Conservation (phyloP, 1,140 invertebrate species). For the Orchestia grillus region DNA sequence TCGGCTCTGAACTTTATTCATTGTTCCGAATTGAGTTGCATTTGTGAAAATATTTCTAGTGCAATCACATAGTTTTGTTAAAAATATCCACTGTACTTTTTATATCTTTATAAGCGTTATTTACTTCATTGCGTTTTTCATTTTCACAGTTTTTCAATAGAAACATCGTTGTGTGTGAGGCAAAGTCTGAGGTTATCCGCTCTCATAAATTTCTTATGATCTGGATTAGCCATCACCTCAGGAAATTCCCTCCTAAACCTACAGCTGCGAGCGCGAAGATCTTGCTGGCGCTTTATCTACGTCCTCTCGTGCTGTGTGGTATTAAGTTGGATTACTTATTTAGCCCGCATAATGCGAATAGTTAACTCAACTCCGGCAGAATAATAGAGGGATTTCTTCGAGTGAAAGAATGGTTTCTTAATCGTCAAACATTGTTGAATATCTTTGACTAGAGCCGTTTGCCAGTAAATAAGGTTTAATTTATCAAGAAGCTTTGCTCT, state of each 20-base stretch:
- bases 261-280: conserved; percentile 22
- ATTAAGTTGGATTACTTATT: conserved; percentile 54
- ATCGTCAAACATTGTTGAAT: conserved; percentile 32
- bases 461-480: background rate
- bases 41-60: background rate
- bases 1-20: no score
- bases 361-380: conserved; percentile 43
- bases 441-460: background rate
- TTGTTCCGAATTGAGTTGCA: background rate
- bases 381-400: conserved; percentile 48
- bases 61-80: background rate
- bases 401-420: conserved; percentile 29
- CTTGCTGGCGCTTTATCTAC: conserved; percentile 45
- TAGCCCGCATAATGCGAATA: conserved; percentile 52
- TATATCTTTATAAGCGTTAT: background rate
- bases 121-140: background rate
- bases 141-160: background rate
- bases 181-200: background rate
- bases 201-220: conserved; percentile 44
- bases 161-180: background rate
- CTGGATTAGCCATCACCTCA: conserved; percentile 50
- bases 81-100: background rate
- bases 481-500: background rate
- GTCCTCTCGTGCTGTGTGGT: conserved; percentile 41
- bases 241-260: conserved; percentile 34